Conservation (phyloP, 2,888 invertebrate species). For the Acrobasis consociella region DNA sequence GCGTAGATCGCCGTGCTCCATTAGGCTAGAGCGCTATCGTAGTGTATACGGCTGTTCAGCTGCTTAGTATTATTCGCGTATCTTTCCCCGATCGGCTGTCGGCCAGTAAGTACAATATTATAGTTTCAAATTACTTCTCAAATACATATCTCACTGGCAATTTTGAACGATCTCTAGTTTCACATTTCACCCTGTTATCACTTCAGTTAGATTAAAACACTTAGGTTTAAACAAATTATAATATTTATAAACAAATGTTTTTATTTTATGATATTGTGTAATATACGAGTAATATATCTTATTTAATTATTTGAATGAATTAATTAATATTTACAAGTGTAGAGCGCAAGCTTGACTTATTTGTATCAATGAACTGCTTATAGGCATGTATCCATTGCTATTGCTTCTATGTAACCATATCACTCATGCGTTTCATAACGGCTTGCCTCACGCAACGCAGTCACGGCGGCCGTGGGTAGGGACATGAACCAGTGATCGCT, state of each 20-base stretch:
- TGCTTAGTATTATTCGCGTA: conserved; percentile 29
- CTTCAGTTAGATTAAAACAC: conserved; percentile 44
- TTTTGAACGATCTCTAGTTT: conserved; percentile 53
- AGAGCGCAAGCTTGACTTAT: conserved; percentile 53
- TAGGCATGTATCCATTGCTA: conserved; percentile 49
- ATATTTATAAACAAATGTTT: conserved; percentile 66
- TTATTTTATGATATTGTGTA: conserved; percentile 65
- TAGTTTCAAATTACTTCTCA: conserved; percentile 32
- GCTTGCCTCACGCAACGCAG: conserved; percentile 1
- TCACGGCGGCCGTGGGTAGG: not conserved
- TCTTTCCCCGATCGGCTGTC: conserved; percentile 30
- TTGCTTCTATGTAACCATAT: conserved; percentile 52
- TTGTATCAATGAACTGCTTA: conserved; percentile 59
- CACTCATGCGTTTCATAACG: conserved; percentile 37
- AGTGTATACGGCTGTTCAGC: conserved; percentile 29
- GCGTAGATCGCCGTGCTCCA: conserved; percentile 28
- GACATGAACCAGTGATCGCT: conserved; percentile 14
- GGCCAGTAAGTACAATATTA: conserved; percentile 41
- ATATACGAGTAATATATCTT: conserved; percentile 70
- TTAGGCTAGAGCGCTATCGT: conserved; percentile 28
- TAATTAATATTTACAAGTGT: conserved; percentile 63
- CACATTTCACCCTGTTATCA: conserved; percentile 46
- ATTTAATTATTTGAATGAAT: conserved; percentile 71
- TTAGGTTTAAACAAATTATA: conserved; percentile 60
- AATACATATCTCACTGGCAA: conserved; percentile 37